Evolutionary conservation across 2,888 invertebrate species (phyloP), one percentile per base, ranked within the genome.

Genomic region (Cacoxenus indagator): DNA sequence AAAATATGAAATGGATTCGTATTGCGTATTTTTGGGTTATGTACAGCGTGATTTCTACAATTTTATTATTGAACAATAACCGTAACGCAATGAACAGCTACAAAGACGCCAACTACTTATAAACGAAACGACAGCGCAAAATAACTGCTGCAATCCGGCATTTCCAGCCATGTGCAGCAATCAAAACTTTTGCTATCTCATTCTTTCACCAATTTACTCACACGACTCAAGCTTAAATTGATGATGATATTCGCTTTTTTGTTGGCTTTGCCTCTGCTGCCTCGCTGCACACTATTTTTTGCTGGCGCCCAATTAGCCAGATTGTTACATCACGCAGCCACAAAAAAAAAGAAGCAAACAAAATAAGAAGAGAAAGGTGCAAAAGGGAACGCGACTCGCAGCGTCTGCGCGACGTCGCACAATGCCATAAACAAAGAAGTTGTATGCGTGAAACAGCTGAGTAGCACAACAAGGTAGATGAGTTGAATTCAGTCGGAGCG

Each of bases 221-320:
- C 9, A 9, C n/a, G n/a, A n/a, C 31, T 37, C 37, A 37, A 11
- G 37, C 37, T 37, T 14, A 37, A 11, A 8, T 2, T 4, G 22
- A 19, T 61, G 59, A 61, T 61, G 37, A 37, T 61, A 43, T 37
- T 31, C 6, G n/a, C 14, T 59, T 59, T 59, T 54, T 54, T 24
- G 1, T 22, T 54, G 2, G 11, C 19, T 62, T 59, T 26, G 37
- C 26, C 17, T 26, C n/a, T 19, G 14, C 26, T 62, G 43, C 3
- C 14, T 22, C 31, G 17, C 3, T 24, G 24, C n/a, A n/a, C n/a
- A n/a, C n/a, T n/a, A n/a, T n/a, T n/a, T n/a, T n/a, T n/a, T n/a
- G n/a, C n/a, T n/a, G n/a, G 19, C 31, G 29, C 45, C 73, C 80
- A 83, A 80, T 80, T 80, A 80, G 81, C 70, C 71, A 55, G 70